Percentiles rank a stretch among this genome's conserved stretches.
Conservation (phyloP, 2,113 vertebrate species). For the Cheirogaleus medius region DNA sequence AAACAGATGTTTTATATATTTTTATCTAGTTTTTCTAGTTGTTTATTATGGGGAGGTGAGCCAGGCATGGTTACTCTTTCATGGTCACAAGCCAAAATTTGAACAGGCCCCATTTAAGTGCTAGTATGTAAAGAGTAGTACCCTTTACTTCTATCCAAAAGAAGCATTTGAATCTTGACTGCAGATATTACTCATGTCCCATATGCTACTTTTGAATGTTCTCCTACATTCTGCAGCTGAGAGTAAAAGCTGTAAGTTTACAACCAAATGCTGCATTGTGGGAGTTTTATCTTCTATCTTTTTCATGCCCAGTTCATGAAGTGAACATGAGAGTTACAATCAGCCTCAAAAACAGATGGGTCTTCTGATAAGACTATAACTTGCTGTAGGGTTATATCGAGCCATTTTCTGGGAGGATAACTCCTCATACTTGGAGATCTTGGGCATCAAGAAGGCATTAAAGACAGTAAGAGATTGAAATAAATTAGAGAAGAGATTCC, state of each 20-base stretch:
- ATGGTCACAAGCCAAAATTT: background rate
- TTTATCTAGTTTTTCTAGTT: background rate
- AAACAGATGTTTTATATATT: background rate
- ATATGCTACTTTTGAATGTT: background rate
- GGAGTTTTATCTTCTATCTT: background rate
- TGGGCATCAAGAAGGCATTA: background rate
- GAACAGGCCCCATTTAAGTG: background rate
- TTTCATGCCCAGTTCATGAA: background rate
- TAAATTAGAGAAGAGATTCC: background rate
- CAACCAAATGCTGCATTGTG: background rate
- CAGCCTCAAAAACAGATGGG: background rate
- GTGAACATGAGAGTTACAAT: background rate
- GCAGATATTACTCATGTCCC: background rate
- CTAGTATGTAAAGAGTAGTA: background rate
- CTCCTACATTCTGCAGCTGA: background rate
- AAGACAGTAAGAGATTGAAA: background rate
- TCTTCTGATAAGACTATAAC: background rate
- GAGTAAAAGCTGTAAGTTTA: background rate
- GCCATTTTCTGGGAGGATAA: background rate
- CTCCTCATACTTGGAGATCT: background rate
- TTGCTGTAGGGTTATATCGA: background rate
- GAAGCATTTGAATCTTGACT: background rate
- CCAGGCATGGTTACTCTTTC: background rate
- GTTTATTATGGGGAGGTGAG: background rate
- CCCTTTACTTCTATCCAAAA: background rate